Evolutionary conservation across 1,140 invertebrate species (phyloP).

Genomic region (Mya arenaria): DNA sequence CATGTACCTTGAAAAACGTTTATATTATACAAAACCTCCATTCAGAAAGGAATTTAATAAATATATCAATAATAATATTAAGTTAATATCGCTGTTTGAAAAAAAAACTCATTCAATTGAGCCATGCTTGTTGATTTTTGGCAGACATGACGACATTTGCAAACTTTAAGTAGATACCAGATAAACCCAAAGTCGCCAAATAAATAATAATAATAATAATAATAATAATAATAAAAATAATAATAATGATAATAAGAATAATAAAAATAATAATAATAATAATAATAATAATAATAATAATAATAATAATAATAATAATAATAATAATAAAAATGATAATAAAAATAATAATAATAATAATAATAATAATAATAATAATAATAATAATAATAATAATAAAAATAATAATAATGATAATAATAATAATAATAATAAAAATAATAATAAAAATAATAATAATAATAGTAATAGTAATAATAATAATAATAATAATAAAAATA

Average conservation of each 20-base stretch:
- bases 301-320: background rate
- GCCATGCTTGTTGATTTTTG: too few species aligned
- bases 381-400: background rate
- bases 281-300: background rate
- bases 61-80: too few species aligned
- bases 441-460: background rate
- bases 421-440: background rate
- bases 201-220: background rate
- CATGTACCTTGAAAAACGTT: too few species aligned
- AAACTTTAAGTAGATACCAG: too few species aligned
- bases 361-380: background rate
- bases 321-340: background rate
- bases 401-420: background rate
- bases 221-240: background rate
- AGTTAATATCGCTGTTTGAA: too few species aligned
- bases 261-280: background rate
- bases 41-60: too few species aligned
- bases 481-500: background rate
- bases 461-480: background rate
- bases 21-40: too few species aligned
- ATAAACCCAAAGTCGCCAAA: too few species aligned
- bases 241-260: background rate
- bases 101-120: too few species aligned
- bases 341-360: background rate
- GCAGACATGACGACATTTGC: too few species aligned